Conservation (phyloP, 2,888 invertebrate species). For the Hydriomena furcata region DNA sequence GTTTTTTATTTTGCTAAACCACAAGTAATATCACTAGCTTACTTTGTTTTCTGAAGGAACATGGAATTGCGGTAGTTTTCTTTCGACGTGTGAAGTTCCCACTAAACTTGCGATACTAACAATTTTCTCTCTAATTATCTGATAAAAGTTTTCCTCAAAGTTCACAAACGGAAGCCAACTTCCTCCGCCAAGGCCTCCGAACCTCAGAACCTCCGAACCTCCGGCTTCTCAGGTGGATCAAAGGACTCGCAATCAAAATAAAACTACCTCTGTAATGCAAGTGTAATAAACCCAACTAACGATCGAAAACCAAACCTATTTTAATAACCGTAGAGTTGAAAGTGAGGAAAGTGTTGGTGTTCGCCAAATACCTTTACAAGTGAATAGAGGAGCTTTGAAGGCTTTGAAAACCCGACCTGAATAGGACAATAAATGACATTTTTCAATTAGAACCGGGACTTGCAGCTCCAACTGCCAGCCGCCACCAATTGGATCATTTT, state of each 20-base stretch:
- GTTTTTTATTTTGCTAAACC: too few species aligned
- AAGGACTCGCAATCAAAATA: conserved; percentile 9
- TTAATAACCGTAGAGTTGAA: not conserved
- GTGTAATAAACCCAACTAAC: not conserved
- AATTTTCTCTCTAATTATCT: conserved; percentile 3
- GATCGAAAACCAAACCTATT: too few species aligned
- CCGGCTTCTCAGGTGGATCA: conserved; percentile 4
- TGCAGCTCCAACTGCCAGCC: too few species aligned
- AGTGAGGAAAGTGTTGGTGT: not conserved
- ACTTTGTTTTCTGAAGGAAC: too few species aligned
- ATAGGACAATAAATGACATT: conserved; percentile 23
- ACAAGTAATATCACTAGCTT: too few species aligned
- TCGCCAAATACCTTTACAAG: conserved; percentile 7
- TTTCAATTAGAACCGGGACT: conserved; percentile 9
- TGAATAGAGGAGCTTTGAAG: not conserved
- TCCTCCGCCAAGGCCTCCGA: not conserved
- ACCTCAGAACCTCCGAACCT: too few species aligned
- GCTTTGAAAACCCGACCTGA: conserved; percentile 4
- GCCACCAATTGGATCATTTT: too few species aligned
- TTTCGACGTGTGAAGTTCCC: too few species aligned
- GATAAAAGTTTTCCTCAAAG: not conserved
- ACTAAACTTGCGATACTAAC: too few species aligned
- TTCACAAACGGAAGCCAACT: not conserved
- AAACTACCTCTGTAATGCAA: conserved; percentile 14
- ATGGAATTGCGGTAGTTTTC: too few species aligned